Conservation (phyloP, 2,797 vertebrate genomes). For the Thalassophryne amazonica region DNA sequence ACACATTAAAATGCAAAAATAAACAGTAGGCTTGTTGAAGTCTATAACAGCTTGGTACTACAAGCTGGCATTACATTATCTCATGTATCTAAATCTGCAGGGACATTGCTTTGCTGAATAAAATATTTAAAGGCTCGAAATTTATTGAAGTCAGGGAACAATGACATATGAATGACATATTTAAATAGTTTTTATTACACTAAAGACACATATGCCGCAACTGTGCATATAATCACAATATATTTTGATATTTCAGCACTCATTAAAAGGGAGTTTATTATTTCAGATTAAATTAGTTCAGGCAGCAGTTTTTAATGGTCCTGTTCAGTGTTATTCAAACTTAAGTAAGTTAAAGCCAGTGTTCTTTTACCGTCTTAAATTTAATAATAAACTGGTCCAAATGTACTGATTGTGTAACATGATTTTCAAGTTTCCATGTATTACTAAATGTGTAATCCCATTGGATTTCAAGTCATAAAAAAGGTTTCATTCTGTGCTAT, state of each 20-base stretch:
- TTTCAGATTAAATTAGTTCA: slow-evolving; percentile 15
- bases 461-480: no score
- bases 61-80: slow-evolving; percentile 32
- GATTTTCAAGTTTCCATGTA: no score
- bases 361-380: no score
- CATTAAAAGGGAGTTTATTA: slow-evolving; percentile 28
- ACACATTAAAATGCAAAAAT: slow-evolving; percentile 34
- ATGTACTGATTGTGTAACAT: no score
- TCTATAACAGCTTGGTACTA: slow-evolving; percentile 34
- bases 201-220: slow-evolving; percentile 32
- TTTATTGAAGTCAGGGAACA: slow-evolving; percentile 33
- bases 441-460: no score
- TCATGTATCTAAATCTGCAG: slow-evolving; percentile 39
- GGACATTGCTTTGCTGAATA: slow-evolving; percentile 28
- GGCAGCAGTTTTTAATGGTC: no score
- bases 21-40: slow-evolving; percentile 32
- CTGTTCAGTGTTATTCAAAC: no score
- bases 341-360: no score
- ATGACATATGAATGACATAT: slow-evolving; percentile 34
- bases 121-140: slow-evolving; percentile 46
- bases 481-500: no score
- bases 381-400: no score
- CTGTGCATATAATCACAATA: slow-evolving; percentile 41
- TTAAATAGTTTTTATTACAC: slow-evolving; percentile 30
- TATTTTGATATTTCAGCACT: slow-evolving; percentile 22